A percentile compares a stretch with the other conserved stretches of the same genome.
Conservation (phyloP, 2,888 invertebrate genomes). For the Eremobia ochroleuca region DNA sequence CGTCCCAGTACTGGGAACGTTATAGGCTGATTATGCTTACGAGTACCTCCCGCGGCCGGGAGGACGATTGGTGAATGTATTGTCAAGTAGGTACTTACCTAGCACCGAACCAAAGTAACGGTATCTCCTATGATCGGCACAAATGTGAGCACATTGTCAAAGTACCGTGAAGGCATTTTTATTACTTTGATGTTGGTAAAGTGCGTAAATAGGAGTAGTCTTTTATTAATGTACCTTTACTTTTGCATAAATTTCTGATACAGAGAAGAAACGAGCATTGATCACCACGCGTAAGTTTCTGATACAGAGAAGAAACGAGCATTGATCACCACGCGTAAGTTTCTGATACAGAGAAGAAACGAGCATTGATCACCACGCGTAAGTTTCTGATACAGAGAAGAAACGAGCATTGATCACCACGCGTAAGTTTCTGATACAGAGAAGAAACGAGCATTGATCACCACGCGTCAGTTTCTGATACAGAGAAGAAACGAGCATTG, state of each 20-base stretch:
- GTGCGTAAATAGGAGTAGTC: neutral
- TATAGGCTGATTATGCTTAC: too few relatives aligned
- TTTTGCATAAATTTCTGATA: too few relatives aligned
- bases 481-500: too few relatives aligned
- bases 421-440: too few relatives aligned
- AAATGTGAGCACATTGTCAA: conserved; percentile 22
- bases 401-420: too few relatives aligned
- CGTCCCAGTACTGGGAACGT: too few relatives aligned
- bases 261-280: neutral
- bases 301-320: neutral
- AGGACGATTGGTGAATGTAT: neutral
- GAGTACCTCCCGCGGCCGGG: neutral
- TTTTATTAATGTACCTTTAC: neutral
- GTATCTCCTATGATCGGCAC: neutral
- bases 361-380: neutral
- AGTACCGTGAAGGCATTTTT: conserved; percentile 31
- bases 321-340: neutral
- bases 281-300: too few relatives aligned
- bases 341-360: neutral
- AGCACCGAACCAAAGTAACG: conserved; percentile 6
- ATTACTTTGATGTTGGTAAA: conserved; percentile 14
- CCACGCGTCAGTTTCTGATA: too few relatives aligned
- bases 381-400: too few relatives aligned
- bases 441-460: too few relatives aligned
- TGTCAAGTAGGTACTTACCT: neutral